phyloP scores from a whole-genome alignment of 2,888 invertebrate species.

The Chironomus riparius region DNA sequence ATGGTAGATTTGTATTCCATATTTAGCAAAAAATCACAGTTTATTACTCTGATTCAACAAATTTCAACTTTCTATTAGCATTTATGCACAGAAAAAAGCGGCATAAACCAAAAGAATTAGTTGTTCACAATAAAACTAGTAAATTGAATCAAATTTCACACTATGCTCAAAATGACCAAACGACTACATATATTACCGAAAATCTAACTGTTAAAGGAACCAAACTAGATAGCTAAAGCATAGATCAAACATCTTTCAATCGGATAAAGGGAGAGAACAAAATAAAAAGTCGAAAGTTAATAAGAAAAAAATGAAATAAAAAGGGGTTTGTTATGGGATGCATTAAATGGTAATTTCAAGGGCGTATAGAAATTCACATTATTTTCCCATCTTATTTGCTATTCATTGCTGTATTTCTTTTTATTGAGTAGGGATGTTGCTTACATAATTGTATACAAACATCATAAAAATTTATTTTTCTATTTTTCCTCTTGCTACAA shows the following conservation, averaged over 20 bases:
- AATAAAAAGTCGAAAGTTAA: constrained; percentile 7
- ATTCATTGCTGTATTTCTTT: constrained; percentile 15
- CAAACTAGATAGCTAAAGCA: too few species aligned
- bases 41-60: too few species aligned
- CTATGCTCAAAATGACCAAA: background rate
- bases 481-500: background rate
- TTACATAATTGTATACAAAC: constrained; percentile 27
- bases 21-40: too few species aligned
- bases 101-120: too few species aligned
- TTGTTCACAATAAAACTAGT: too few species aligned
- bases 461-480: constrained; percentile 18
- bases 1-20: too few species aligned
- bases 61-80: too few species aligned
- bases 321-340: constrained; percentile 21
- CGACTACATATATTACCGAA: too few species aligned
- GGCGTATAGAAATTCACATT: constrained; percentile 25
- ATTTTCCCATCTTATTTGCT: constrained; percentile 27
- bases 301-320: constrained; percentile 1
- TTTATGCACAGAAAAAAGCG: too few species aligned
- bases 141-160: too few species aligned
- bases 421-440: constrained; percentile 13
- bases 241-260: too few species aligned
- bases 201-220: too few species aligned
- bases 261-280: background rate
- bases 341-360: constrained; percentile 28